These are phyloP conservation scores for Stegodyphus mimosarum DNA, from an alignment of 1,140 invertebrate species.

Conservation along the genomic window DNA sequence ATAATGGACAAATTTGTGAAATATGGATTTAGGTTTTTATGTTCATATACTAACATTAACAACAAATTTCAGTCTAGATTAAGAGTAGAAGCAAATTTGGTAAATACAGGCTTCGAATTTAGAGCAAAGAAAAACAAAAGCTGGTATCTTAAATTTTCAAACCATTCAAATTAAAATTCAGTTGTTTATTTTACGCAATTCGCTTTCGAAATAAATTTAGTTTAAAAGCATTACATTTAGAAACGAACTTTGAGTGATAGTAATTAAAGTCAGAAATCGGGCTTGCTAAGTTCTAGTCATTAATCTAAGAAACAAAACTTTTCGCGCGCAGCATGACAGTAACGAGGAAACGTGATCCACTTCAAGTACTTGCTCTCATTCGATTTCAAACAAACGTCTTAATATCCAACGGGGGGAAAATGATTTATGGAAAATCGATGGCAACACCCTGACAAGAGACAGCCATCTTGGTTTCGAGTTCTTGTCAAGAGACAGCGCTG, in stretches of 20 bases:
- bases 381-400: slow-evolving; percentile 44
- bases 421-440: slow-evolving; percentile 43
- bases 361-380: neutral
- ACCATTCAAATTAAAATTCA: no score
- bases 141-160: no score
- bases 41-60: no score
- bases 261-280: slow-evolving; percentile 39
- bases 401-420: slow-evolving; percentile 35
- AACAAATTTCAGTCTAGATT: no score
- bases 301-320: slow-evolving; percentile 40
- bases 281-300: slow-evolving; percentile 12
- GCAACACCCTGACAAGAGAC: slow-evolving; percentile 27
- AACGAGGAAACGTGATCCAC: slow-evolving; percentile 1
- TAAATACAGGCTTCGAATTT: no score
- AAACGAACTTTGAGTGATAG: neutral
- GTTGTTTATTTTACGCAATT: no score
- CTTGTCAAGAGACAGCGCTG: slow-evolving; percentile 15
- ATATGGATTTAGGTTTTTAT: no score
- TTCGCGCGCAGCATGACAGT: neutral
- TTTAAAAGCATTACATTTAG: no score
- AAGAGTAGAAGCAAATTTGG: no score
- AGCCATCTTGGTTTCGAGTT: slow-evolving; percentile 35
- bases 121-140: no score
- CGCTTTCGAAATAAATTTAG: no score
- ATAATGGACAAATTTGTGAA: no score